These are phyloP conservation scores for Drosophila nigromelanica DNA, from an alignment of 1,140 invertebrate genomes.

Conservation along the genomic window DNA sequence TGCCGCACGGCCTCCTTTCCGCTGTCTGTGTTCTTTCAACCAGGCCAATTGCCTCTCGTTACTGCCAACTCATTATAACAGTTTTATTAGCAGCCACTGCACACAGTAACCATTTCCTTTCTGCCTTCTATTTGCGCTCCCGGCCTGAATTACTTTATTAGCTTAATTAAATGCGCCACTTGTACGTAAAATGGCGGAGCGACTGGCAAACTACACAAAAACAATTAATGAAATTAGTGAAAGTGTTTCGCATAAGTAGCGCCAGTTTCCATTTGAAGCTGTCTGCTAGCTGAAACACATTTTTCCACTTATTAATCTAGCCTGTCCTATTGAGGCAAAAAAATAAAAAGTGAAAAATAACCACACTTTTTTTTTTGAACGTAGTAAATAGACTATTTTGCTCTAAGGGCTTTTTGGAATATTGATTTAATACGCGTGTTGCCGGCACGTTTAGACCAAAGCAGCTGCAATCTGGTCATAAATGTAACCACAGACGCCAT, in stretches of 20 bases:
- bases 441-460: constrained; percentile 17
- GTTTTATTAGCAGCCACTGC: constrained; percentile 69
- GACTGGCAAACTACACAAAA: constrained; percentile 39
- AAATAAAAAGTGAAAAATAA: too few species aligned
- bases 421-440: constrained; percentile 14
- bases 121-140: constrained; percentile 54
- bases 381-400: too few species aligned
- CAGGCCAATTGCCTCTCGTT: constrained; percentile 27
- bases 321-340: background rate
- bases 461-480: constrained; percentile 16
- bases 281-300: background rate
- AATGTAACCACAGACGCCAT: constrained; percentile 4
- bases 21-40: constrained; percentile 7
- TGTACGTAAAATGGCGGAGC: constrained; percentile 60
- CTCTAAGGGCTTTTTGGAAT: background rate
- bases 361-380: too few species aligned
- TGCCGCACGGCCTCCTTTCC: background rate
- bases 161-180: constrained; percentile 78
- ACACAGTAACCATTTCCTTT: constrained; percentile 26
- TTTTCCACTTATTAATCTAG: background rate
- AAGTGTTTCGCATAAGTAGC: constrained; percentile 38
- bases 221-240: constrained; percentile 77
- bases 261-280: background rate
- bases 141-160: constrained; percentile 77
- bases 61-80: constrained; percentile 70